Conservation (phyloP, 2,797 vertebrate species). For the Buphagus erythrorhynchus region DNA sequence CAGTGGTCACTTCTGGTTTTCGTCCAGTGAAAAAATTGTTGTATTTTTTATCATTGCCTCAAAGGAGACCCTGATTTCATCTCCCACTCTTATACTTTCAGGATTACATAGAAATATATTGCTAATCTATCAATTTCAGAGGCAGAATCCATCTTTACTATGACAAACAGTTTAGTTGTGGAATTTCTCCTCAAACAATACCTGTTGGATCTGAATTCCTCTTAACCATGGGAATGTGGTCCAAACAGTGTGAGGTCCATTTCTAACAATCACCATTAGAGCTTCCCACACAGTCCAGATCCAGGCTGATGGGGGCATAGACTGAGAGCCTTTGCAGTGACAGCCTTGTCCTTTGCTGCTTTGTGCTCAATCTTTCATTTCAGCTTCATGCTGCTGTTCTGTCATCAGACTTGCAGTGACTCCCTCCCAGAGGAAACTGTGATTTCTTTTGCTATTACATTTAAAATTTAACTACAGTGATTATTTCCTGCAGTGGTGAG, state of each 20-base stretch:
- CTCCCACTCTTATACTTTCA: background rate
- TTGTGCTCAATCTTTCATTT: background rate
- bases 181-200: background rate
- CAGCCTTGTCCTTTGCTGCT: background rate
- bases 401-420: background rate
- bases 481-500: background rate
- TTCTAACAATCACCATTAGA: background rate
- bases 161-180: background rate
- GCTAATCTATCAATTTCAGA: background rate
- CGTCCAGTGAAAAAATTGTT: background rate
- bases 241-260: background rate
- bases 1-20: background rate
- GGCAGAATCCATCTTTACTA: background rate
- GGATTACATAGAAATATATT: background rate
- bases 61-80: background rate
- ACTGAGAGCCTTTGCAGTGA: background rate
- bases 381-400: background rate
- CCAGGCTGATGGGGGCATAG: background rate
- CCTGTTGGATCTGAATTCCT: background rate
- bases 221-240: background rate
- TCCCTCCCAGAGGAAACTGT: background rate
- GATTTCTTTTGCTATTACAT: background rate
- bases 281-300: background rate
- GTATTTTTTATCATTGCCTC: background rate
- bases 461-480: background rate